Percentiles rank a stretch among this genome's conserved stretches.
Evolutionary conservation across 2,888 invertebrate genomes (phyloP).

Genomic region (Stenurella melanura): DNA sequence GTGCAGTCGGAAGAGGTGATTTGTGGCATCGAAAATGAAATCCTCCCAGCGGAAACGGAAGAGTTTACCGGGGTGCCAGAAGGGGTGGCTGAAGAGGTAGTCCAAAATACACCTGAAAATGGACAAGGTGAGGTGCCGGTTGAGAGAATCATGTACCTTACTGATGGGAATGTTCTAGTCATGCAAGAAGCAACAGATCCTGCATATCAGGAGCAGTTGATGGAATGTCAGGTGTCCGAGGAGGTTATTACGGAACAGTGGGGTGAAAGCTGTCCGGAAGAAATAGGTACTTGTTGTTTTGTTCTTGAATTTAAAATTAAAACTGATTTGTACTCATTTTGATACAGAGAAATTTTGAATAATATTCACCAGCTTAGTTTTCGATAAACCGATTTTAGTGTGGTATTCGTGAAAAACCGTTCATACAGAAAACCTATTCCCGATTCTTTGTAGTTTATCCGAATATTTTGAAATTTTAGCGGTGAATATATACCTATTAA

Average conservation of each 20-base stretch:
- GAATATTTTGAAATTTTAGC: too few relatives aligned
- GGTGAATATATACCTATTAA: too few relatives aligned
- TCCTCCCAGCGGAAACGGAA: slow-evolving; percentile 66
- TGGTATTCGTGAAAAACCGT: too few relatives aligned
- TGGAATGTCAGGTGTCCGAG: slow-evolving; percentile 80
- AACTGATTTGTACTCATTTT: not conserved
- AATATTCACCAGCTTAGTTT: too few relatives aligned
- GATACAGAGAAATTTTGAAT: too few relatives aligned
- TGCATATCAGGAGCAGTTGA: slow-evolving; percentile 72
- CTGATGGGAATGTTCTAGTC: slow-evolving; percentile 70
- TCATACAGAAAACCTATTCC: too few relatives aligned
- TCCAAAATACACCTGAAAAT: slow-evolving; percentile 49
- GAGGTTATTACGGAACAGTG: slow-evolving; percentile 89
- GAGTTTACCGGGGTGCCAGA: slow-evolving; percentile 71
- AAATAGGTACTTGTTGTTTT: slow-evolving; percentile 49
- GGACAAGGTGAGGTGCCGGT: slow-evolving; percentile 49
- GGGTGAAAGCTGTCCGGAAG: slow-evolving; percentile 82
- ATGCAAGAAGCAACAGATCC: slow-evolving; percentile 61
- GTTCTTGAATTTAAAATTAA: not conserved
- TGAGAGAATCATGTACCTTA: slow-evolving; percentile 70
- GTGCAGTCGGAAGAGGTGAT: slow-evolving; percentile 75
- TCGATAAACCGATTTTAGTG: too few relatives aligned
- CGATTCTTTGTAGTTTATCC: too few relatives aligned
- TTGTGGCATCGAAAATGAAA: slow-evolving; percentile 75
- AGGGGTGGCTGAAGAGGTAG: slow-evolving; percentile 44